Evolutionary conservation across 2,797 vertebrate species (phyloP).

Genomic region (Sarcophilus harrisii): DNA sequence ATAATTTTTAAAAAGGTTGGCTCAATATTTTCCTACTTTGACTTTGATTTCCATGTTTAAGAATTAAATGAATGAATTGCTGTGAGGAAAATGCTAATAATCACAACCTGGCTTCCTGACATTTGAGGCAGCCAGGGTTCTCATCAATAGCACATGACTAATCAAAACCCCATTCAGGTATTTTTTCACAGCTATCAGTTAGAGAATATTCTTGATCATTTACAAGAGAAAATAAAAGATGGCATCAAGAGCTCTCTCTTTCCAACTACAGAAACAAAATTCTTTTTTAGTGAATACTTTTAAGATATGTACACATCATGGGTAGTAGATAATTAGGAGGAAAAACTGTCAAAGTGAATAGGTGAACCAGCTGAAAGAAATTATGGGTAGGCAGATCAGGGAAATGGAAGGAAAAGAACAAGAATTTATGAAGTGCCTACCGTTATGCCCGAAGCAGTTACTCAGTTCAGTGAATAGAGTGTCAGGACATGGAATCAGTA

Average conservation of each 20-base stretch:
- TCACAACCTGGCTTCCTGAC: conserved; percentile 74
- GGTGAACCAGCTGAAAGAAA: not conserved
- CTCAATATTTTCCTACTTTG: conserved; percentile 71
- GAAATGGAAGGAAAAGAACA: not conserved
- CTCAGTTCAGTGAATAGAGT: not conserved
- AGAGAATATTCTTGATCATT: conserved; percentile 45
- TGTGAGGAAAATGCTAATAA: conserved; percentile 68
- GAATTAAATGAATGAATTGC: conserved; percentile 67
- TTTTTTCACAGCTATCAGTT: conserved; percentile 70
- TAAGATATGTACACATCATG: not conserved
- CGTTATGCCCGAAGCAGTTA: not conserved
- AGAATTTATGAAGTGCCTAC: not conserved
- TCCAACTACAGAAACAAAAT: conserved; percentile 27
- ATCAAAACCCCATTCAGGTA: conserved; percentile 56
- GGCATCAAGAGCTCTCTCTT: not conserved
- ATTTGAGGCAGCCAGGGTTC: conserved; percentile 76
- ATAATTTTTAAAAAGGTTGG: conserved; percentile 77
- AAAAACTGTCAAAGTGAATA: conserved; percentile 14
- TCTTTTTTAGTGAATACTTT: conserved; percentile 22
- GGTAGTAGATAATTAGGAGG: not conserved
- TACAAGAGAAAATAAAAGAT: not conserved
- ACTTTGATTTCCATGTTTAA: conserved; percentile 55
- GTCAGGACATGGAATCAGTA: not conserved
- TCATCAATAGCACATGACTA: conserved; percentile 63
- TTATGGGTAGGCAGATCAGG: not conserved